A percentile compares a stretch with the other conserved stretches of the same genome.
phyloP scores from a whole-genome alignment of 2,888 invertebrate genomes.

The Parnassius apollo region DNA sequence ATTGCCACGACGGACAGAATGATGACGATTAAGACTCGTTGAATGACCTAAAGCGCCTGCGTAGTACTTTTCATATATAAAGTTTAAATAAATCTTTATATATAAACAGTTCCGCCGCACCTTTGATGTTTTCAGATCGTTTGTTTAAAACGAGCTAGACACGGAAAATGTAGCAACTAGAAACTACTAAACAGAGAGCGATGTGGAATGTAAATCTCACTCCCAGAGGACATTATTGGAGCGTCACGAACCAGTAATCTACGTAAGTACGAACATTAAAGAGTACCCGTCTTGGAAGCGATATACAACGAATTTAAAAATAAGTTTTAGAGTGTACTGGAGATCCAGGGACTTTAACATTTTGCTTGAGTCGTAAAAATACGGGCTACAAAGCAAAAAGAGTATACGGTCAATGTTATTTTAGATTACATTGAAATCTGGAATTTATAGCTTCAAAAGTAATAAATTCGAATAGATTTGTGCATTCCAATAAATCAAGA shows the following conservation, averaged over 20 bases:
- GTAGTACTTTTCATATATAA: too few relatives aligned
- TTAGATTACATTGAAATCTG: too few relatives aligned
- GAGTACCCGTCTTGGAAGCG: slow-evolving; percentile 8
- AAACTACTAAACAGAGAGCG: background rate
- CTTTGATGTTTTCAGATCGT: background rate
- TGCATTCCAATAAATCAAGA: too few relatives aligned
- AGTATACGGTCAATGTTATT: too few relatives aligned
- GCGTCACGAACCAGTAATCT: slow-evolving; percentile 16
- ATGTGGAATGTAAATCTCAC: slow-evolving; percentile 11
- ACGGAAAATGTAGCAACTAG: background rate
- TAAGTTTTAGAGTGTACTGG: background rate
- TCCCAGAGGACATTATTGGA: slow-evolving; percentile 13
- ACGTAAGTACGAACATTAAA: slow-evolving; percentile 13
- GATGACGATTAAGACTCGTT: too few relatives aligned
- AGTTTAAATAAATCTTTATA: background rate
- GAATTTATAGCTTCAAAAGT: too few relatives aligned
- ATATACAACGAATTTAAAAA: slow-evolving; percentile 12
- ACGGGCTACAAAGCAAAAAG: too few relatives aligned
- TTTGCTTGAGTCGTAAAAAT: background rate
- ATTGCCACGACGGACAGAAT: too few relatives aligned
- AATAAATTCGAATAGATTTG: too few relatives aligned
- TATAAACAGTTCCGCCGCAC: background rate
- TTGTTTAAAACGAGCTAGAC: slow-evolving; percentile 7
- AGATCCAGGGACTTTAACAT: background rate
- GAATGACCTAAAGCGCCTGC: too few relatives aligned